A percentile compares a stretch with the other conserved stretches of the same genome.
Conservation (phyloP, 2,113 vertebrate species). For the Rhadina sibilatrix region DNA sequence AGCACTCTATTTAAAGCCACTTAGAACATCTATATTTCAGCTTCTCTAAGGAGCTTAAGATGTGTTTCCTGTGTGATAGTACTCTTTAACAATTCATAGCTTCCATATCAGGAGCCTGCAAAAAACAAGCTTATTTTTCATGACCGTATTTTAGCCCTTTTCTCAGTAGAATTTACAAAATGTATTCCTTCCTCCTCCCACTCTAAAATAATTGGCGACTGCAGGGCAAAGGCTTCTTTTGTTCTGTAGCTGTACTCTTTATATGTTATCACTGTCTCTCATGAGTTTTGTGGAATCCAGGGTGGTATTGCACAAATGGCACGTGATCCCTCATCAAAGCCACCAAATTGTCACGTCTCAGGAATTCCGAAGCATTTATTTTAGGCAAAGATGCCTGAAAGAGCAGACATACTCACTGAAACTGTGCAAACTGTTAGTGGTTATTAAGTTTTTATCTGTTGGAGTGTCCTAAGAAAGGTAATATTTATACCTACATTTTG, state of each 20-base stretch:
- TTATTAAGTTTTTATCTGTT: neutral
- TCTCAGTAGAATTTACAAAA: neutral
- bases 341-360: neutral
- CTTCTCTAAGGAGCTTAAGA: neutral
- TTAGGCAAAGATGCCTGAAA: neutral
- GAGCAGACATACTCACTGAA: neutral
- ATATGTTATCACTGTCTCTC: neutral
- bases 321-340: neutral
- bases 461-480: neutral
- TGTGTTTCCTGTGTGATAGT: slow-evolving; percentile 40
- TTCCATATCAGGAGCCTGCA: neutral
- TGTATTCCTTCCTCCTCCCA: neutral
- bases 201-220: neutral
- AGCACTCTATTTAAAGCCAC: neutral
- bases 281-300: neutral
- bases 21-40: neutral
- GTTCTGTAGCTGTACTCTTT: neutral
- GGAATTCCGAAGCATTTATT: neutral
- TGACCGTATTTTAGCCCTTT: neutral
- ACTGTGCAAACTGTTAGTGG: neutral
- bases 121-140: neutral
- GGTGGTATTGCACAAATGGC: neutral
- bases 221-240: neutral
- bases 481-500: neutral
- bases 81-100: neutral